Evolutionary conservation across 2,888 invertebrate genomes (phyloP), one percentile per base, ranked within the genome.

Genomic region (Leptura quadrifasciata): DNA sequence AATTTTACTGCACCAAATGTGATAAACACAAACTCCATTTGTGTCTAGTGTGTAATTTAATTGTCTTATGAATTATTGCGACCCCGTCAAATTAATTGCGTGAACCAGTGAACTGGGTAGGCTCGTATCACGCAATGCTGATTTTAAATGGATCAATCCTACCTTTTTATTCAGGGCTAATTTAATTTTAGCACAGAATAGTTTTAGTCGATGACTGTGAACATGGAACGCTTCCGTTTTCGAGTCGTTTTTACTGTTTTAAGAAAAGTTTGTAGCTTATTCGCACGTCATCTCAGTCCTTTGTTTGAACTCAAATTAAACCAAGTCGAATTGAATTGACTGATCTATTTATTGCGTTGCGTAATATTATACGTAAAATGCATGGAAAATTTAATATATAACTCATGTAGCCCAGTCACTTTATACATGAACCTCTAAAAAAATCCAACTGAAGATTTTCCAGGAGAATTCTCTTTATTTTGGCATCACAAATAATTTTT

Each of bases 91-190:
- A 47, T 39, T 39, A 39, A 47, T 5, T 47, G 47, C 47, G 47
- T 47, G 39, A 47, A 47, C 47, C 47, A 47, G n/a, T 47, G 47
- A n/a, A n/a, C 4, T n/a, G 47, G n/a, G 47, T 47, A 47, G n/a
- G n/a, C 47, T n/a, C n/a, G 47, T n/a, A 47, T 39, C 47, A 47
- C 47, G 47, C 47, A 47, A 47, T n/a, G 47, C 15, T 47, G 12
- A 15, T 47, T 47, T n/a, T 39, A 39, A 47, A 47, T 47, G 47
- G 5, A 47, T 47, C 47, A 47, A 47, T 47, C 47, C 47, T 47
- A n/a, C 47, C 47, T 47, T 47, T 47, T n/a, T 47, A n/a, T 47
- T 47, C 47, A 47, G 47, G 47, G 47, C n/a, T 47, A 47, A 47
- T 47, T 47, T 39, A 10, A 39, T 39, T 39, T 47, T 47, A 47